phyloP scores from a whole-genome alignment of 2,888 invertebrate species.

The Nebria salina region DNA sequence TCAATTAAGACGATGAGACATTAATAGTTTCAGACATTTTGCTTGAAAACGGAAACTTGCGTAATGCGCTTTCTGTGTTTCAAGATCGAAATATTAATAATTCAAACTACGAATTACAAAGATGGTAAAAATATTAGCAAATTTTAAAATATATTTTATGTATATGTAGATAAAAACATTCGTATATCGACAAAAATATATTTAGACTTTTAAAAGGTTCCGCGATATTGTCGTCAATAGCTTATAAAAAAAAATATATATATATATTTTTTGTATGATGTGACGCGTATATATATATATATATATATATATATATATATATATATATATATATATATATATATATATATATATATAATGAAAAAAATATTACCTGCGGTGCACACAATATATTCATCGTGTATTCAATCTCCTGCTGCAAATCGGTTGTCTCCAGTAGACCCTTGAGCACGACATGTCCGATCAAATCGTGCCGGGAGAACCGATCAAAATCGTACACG shows the following conservation, averaged over 20 bases:
- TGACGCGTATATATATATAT: slow-evolving; percentile 17
- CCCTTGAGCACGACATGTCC: slow-evolving; percentile 86
- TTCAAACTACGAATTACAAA: not conserved
- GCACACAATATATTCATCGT: slow-evolving; percentile 86
- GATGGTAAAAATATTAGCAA: not conserved
- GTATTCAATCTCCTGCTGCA: slow-evolving; percentile 83
- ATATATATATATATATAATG: slow-evolving; percentile 19
- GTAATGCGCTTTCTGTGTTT: not conserved
- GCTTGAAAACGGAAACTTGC: not conserved
- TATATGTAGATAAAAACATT: too few relatives aligned
- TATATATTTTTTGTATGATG: not conserved
- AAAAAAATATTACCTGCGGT: slow-evolving; percentile 69
- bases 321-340: slow-evolving; percentile 36
- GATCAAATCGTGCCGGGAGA: slow-evolving; percentile 87
- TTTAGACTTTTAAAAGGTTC: too few relatives aligned
- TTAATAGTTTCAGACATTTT: not conserved
- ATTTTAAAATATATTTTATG: too few relatives aligned
- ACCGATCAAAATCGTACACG: slow-evolving; percentile 89
- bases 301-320: slow-evolving; percentile 37
- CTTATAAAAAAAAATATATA: too few relatives aligned
- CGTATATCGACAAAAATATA: too few relatives aligned
- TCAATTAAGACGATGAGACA: not conserved
- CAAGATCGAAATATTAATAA: not conserved
- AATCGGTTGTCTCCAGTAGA: slow-evolving; percentile 78
- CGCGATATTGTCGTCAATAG: too few relatives aligned